These are phyloP conservation scores for Chionis minor DNA, from an alignment of 2,113 vertebrate species.

Conservation along the genomic window DNA sequence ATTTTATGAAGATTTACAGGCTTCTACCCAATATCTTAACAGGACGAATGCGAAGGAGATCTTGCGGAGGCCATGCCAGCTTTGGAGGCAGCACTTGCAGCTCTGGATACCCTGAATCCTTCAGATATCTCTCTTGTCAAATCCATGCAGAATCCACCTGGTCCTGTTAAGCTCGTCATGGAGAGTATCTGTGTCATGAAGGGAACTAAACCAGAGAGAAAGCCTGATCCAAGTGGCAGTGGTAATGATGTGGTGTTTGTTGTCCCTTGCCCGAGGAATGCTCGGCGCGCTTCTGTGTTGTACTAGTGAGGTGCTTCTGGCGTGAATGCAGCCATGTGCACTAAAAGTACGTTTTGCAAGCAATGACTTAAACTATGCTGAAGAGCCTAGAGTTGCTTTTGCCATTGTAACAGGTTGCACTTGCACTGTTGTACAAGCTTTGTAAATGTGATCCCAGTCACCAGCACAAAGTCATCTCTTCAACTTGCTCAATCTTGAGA, in stretches of 20 bases:
- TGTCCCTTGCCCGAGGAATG: neutral
- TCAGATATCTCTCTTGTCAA: slow-evolving; percentile 90
- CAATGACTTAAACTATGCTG: neutral
- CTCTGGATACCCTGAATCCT: slow-evolving; percentile 89
- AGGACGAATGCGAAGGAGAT: slow-evolving; percentile 93
- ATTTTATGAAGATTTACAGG: neutral
- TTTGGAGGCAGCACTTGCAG: slow-evolving; percentile 83
- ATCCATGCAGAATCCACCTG: slow-evolving; percentile 91
- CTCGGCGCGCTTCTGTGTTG: neutral
- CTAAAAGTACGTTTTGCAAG: neutral
- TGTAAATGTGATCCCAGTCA: neutral
- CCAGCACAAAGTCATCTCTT: neutral
- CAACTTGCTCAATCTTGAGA: neutral
- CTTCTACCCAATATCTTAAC: slow-evolving; percentile 1
- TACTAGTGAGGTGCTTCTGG: neutral
- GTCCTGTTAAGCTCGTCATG: slow-evolving; percentile 90
- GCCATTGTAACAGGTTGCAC: neutral
- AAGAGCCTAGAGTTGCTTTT: neutral
- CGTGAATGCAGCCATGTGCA: neutral
- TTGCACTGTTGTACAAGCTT: neutral
- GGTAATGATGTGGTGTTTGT: slow-evolving; percentile 71
- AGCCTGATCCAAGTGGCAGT: slow-evolving; percentile 86
- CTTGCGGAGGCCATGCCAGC: slow-evolving; percentile 91
- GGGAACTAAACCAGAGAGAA: slow-evolving; percentile 86
- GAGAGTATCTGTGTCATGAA: slow-evolving; percentile 95